These are phyloP conservation scores for Synergus laeviventris DNA, from an alignment of 2,888 invertebrate genomes.

Conservation along the genomic window DNA sequence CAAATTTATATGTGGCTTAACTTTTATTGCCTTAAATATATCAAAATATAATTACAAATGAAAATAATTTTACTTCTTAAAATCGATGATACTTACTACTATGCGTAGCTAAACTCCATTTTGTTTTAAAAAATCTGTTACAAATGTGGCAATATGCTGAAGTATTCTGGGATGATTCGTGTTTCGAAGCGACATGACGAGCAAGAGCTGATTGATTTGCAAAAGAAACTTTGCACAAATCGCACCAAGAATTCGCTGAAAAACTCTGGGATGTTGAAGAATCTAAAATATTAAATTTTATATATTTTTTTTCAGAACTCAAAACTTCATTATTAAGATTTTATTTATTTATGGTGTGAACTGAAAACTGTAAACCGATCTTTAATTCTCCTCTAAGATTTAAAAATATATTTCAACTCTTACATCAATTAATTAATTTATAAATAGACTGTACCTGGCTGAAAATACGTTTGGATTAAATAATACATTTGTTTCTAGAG, in stretches of 20 bases:
- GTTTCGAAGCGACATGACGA: conserved; percentile 67
- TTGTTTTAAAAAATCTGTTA: conserved; percentile 68
- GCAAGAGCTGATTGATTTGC: conserved; percentile 66
- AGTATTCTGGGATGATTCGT: conserved; percentile 61
- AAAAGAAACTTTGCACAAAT: conserved; percentile 62
- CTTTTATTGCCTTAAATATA: background rate
- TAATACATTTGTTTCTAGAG: background rate
- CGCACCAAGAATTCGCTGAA: conserved; percentile 53
- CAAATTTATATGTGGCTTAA: background rate
- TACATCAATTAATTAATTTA: background rate
- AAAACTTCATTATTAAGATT: background rate
- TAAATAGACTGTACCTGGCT: background rate
- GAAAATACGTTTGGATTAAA: background rate
- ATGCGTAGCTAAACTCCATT: conserved; percentile 70
- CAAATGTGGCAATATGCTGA: conserved; percentile 67
- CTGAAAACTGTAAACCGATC: conserved; percentile 40
- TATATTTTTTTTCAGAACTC: conserved; percentile 16
- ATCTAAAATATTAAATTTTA: conserved; percentile 28
- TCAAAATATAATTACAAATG: conserved; percentile 1
- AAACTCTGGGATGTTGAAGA: background rate
- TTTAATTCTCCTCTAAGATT: conserved; percentile 8
- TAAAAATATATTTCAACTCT: background rate
- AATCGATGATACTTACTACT: conserved; percentile 63
- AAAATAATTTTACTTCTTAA: background rate
- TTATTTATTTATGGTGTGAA: conserved; percentile 36